A percentile compares a stretch with the other conserved stretches of the same genome.
phyloP scores from a whole-genome alignment of 1,140 invertebrate species.

The Rhagoletis zephyria region DNA sequence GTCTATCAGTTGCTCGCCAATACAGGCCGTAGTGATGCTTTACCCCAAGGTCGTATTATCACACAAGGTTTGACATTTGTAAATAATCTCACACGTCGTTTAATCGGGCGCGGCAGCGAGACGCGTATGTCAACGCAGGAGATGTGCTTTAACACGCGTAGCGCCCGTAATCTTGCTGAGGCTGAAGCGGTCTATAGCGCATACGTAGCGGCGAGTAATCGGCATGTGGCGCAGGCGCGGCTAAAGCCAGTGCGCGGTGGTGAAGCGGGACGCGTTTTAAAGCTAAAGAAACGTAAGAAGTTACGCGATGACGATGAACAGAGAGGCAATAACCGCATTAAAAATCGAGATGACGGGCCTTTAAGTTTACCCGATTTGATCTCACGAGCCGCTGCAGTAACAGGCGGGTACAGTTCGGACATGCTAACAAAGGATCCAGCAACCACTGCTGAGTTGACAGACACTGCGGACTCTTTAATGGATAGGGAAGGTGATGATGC shows the following conservation, averaged over 20 bases:
- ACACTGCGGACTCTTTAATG: neutral
- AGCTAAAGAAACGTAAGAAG: conserved; percentile 31
- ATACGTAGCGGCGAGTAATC: conserved; percentile 8
- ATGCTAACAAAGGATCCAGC: neutral
- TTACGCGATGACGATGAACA: neutral
- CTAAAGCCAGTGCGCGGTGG: neutral
- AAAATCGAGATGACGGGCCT: neutral
- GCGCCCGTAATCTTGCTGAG: neutral
- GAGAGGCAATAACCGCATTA: neutral
- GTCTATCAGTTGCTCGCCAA: neutral
- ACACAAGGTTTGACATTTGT: neutral
- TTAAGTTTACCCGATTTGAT: neutral
- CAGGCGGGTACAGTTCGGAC: neutral
- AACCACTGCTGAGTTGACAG: neutral
- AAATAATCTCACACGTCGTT: neutral
- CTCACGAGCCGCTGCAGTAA: neutral
- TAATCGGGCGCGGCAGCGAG: neutral
- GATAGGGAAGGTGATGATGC: neutral
- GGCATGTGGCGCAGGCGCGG: neutral
- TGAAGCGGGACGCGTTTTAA: conserved; percentile 17
- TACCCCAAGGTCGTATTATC: neutral
- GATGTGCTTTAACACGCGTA: neutral
- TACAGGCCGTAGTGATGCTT: neutral
- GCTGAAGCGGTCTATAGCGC: neutral
- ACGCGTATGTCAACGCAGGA: neutral